Evolutionary conservation across 2,888 invertebrate species (phyloP).

Genomic region (Oscheius onirici): DNA sequence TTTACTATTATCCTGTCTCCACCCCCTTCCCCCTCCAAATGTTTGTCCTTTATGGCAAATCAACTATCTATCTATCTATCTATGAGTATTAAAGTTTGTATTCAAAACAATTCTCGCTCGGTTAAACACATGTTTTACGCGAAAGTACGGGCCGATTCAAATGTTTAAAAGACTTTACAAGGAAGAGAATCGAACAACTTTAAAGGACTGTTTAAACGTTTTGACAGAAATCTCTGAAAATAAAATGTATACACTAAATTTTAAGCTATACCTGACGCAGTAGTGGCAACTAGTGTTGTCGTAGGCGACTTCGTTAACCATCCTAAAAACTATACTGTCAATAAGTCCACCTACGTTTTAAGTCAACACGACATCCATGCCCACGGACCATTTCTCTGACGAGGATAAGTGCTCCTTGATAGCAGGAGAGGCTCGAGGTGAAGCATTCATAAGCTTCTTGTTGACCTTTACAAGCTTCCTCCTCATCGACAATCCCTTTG

Average conservation of each 20-base stretch:
- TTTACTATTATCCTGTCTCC: too few species aligned
- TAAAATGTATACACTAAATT: neutral
- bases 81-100: too few species aligned
- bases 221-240: too few species aligned
- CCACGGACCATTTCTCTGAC: slow-evolving; percentile 32
- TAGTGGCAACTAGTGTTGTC: neutral
- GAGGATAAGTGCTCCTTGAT: slow-evolving; percentile 11
- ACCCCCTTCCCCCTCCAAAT: too few species aligned
- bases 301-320: slow-evolving; percentile 16
- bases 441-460: slow-evolving; percentile 24
- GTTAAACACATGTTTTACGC: too few species aligned
- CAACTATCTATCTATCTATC: too few species aligned
- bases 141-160: too few species aligned
- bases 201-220: too few species aligned
- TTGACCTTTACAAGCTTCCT: slow-evolving; percentile 20
- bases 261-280: neutral
- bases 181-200: too few species aligned
- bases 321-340: slow-evolving; percentile 5
- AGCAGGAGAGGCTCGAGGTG: slow-evolving; percentile 2
- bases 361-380: slow-evolving; percentile 28
- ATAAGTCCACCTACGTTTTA: slow-evolving; percentile 20
- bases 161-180: too few species aligned
- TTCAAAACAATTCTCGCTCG: too few species aligned
- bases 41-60: too few species aligned
- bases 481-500: neutral